These are phyloP conservation scores for Micromesistius poutassou DNA, from an alignment of 2,797 vertebrate species.

Conservation along the genomic window DNA sequence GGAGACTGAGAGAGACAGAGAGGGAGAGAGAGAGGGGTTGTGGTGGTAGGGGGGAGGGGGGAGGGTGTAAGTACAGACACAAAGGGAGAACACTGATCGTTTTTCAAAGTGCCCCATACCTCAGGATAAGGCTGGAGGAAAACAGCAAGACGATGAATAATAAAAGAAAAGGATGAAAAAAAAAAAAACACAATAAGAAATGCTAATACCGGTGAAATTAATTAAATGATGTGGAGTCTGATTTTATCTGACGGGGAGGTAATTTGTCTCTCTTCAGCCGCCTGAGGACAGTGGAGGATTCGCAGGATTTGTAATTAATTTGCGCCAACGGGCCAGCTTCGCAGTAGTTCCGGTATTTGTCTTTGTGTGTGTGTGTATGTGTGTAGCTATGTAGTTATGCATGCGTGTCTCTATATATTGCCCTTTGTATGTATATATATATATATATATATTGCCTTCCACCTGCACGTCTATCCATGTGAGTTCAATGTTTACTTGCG, in stretches of 20 bases:
- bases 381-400: neutral
- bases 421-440: neutral
- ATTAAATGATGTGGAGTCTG: slow-evolving; percentile 85
- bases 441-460: too few relatives aligned
- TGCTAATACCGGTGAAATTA: slow-evolving; percentile 77
- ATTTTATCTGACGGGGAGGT: slow-evolving; percentile 87
- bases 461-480: neutral
- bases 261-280: slow-evolving; percentile 84
- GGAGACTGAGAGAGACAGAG: neutral
- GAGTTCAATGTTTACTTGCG: neutral
- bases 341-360: slow-evolving; percentile 25
- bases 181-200: slow-evolving; percentile 57
- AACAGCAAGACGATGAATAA: slow-evolving; percentile 1
- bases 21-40: slow-evolving; percentile 5
- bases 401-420: neutral
- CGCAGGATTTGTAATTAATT: slow-evolving; percentile 61
- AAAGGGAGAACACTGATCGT: slow-evolving; percentile 33
- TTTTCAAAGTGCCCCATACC: slow-evolving; percentile 53
- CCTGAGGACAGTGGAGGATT: slow-evolving; percentile 49
- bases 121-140: slow-evolving; percentile 42
- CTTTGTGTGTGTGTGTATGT: neutral
- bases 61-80: neutral
- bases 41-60: neutral
- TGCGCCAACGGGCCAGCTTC: slow-evolving; percentile 48
- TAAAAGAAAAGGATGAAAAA: neutral